A percentile compares a stretch with the other conserved stretches of the same genome.
phyloP scores from a whole-genome alignment of 92 coral and sea anemone species.

The Palythoa heliodiscus region DNA sequence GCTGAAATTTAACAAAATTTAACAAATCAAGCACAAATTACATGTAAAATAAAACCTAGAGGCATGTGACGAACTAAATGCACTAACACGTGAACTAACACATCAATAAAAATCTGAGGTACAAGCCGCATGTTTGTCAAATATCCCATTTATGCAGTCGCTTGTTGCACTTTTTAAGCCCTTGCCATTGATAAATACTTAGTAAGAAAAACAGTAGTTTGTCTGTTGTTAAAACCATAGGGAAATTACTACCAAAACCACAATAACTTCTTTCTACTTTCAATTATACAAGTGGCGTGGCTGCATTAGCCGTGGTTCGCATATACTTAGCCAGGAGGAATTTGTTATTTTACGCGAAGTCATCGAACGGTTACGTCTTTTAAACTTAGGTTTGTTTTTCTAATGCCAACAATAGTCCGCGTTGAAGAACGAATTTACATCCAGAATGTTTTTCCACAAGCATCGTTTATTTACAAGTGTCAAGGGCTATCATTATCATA shows the following conservation, averaged over 20 bases:
- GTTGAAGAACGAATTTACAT: conserved; percentile 14
- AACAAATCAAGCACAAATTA: no score
- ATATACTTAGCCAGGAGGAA: not conserved
- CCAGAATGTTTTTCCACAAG: not conserved
- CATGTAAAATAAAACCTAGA: no score
- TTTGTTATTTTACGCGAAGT: not conserved
- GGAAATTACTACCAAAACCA: not conserved
- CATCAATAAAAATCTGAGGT: not conserved
- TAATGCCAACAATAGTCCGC: not conserved
- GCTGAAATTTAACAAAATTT: no score
- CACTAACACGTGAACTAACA: no score
- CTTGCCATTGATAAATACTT: conserved; percentile 3
- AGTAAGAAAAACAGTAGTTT: not conserved
- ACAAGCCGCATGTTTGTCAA: not conserved
- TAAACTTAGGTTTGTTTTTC: not conserved
- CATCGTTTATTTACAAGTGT: conserved; percentile 72
- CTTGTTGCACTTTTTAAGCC: not conserved
- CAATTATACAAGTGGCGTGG: not conserved
- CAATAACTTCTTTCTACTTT: not conserved
- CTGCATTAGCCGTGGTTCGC: not conserved
- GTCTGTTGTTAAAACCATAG: not conserved
- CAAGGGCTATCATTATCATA: conserved; percentile 57
- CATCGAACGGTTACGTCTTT: not conserved
- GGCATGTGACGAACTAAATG: no score
- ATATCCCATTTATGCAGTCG: not conserved